Percentiles rank a stretch among this genome's conserved stretches.
phyloP scores from a whole-genome alignment of 1,140 invertebrate genomes.

The Pogonomyrmex californicus region DNA sequence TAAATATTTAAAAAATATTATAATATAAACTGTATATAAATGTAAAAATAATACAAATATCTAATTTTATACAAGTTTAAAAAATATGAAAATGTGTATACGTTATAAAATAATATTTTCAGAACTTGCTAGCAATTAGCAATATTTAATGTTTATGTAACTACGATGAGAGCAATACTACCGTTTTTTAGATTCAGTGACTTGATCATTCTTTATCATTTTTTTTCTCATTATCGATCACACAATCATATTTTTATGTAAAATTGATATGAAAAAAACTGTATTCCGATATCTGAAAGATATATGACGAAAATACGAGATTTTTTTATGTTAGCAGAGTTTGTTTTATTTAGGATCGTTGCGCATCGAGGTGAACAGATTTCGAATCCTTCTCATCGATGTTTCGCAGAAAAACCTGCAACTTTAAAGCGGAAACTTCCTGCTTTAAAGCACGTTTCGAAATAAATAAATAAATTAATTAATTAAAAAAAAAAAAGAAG shows the following conservation, averaged over 20 bases:
- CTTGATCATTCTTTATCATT: background rate
- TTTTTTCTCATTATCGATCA: background rate
- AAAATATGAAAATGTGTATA: too few relatives aligned
- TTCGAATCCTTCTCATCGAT: background rate
- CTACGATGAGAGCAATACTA: background rate
- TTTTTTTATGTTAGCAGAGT: conserved; percentile 6
- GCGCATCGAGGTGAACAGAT: background rate
- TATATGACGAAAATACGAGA: background rate
- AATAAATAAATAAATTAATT: background rate
- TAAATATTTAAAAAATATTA: too few relatives aligned
- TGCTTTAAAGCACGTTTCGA: background rate
- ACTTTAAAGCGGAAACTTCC: background rate
- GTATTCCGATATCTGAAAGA: background rate
- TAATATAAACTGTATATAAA: too few relatives aligned
- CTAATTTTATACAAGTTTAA: too few relatives aligned
- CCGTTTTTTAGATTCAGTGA: background rate
- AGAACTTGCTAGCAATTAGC: background rate
- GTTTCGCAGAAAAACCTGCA: background rate
- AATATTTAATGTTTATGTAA: background rate
- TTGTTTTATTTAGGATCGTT: background rate
- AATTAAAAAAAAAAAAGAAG: too few relatives aligned
- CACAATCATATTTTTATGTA: background rate
- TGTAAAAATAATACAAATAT: too few relatives aligned
- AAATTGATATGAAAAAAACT: background rate
- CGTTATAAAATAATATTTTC: too few relatives aligned